Conservation (phyloP, 2,888 invertebrate genomes). For the Ganaspis brasiliensis region DNA sequence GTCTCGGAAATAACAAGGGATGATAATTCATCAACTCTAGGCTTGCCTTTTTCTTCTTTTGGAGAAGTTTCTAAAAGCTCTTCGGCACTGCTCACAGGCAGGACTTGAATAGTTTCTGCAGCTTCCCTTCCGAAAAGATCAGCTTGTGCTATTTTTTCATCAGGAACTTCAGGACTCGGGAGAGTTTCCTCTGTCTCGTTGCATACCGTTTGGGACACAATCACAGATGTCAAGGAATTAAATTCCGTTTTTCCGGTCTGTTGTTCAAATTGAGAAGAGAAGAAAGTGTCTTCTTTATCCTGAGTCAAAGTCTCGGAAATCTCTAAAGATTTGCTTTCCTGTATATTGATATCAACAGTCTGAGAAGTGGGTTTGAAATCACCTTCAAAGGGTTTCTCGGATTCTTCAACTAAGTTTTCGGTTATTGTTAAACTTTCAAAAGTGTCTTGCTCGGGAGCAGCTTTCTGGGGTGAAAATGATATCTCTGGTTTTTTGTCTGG, state of each 20-base stretch:
- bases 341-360: conserved; percentile 79
- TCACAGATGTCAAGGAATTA: conserved; percentile 59
- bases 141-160: conserved; percentile 60
- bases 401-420: conserved; percentile 80
- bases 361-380: conserved; percentile 77
- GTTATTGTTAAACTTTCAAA: conserved; percentile 83
- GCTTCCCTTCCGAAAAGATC: conserved; percentile 58
- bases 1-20: conserved; percentile 67
- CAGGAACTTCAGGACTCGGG: conserved; percentile 60
- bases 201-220: conserved; percentile 58
- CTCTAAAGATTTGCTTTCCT: conserved; percentile 77
- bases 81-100: conserved; percentile 67
- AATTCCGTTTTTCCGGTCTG: conserved; percentile 62
- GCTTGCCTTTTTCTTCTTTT: conserved; percentile 61
- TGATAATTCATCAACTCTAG: conserved; percentile 63
- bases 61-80: conserved; percentile 61
- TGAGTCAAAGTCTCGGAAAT: conserved; percentile 76
- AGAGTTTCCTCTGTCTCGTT: conserved; percentile 59
- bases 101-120: conserved; percentile 65
- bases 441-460: conserved; percentile 80
- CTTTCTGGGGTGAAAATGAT: conserved; percentile 77
- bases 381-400: conserved; percentile 77
- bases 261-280: conserved; percentile 52
- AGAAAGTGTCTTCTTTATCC: conserved; percentile 76
- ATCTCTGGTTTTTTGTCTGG: conserved; percentile 61